Percentiles rank a stretch among this genome's conserved stretches.
Conservation (phyloP, 2,888 invertebrate genomes). For the Eurois occulta region DNA sequence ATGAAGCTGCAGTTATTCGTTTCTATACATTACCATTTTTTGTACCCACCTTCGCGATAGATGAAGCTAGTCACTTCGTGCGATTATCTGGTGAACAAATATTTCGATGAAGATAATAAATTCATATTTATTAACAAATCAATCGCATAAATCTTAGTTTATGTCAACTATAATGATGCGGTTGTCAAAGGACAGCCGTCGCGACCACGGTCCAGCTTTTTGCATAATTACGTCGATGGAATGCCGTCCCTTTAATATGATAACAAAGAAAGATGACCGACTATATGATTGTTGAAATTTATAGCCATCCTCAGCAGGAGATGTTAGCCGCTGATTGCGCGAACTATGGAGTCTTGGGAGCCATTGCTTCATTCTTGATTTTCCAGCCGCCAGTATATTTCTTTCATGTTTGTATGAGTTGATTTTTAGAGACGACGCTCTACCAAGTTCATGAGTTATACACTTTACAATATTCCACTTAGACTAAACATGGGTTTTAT, state of each 20-base stretch:
- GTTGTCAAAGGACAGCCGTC: slow-evolving; percentile 87
- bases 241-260: slow-evolving; percentile 88
- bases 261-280: slow-evolving; percentile 89
- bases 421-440: slow-evolving; percentile 20
- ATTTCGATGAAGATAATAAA: slow-evolving; percentile 72
- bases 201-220: slow-evolving; percentile 88
- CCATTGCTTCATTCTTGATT: slow-evolving; percentile 56
- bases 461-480: slow-evolving; percentile 42
- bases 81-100: slow-evolving; percentile 51
- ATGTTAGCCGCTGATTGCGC: slow-evolving; percentile 82
- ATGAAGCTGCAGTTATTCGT: slow-evolving; percentile 54
- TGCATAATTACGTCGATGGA: slow-evolving; percentile 89
- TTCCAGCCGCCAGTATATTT: slow-evolving; percentile 36
- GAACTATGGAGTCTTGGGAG: slow-evolving; percentile 70
- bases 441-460: slow-evolving; percentile 6
- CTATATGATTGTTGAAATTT: slow-evolving; percentile 75
- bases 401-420: slow-evolving; percentile 28
- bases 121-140: slow-evolving; percentile 87
- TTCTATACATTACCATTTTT: slow-evolving; percentile 30
- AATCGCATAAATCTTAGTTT: slow-evolving; percentile 88
- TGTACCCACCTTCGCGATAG: slow-evolving; percentile 7
- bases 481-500: slow-evolving; percentile 56
- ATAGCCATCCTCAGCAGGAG: slow-evolving; percentile 76
- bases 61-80: slow-evolving; percentile 12
- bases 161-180: slow-evolving; percentile 89